Base-by-base conservation (phyloP, 2,888 invertebrate species). In the Xestia sexstrigata region DNA sequence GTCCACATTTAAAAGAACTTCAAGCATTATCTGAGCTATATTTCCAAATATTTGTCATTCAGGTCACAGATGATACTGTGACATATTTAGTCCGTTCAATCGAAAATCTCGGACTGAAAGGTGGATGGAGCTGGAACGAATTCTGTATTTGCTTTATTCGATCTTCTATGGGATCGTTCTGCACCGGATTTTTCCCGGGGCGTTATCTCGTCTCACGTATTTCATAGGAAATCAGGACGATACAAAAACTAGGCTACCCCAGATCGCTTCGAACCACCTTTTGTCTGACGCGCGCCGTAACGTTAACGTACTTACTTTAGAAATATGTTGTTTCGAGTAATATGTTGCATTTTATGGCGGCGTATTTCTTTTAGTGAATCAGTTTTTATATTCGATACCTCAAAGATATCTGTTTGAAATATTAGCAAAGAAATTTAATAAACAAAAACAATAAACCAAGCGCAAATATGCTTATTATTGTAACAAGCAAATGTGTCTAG, bases 221-320 rank as follows among this genome's bases (percentile, higher is more conserved):
- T 83, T 83, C 81, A 83, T 83, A 85, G 82, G 70, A 85, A 85
- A 81, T 76, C 82, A n/a, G 85, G 68, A 70, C 67, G 77, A 85
- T 83, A 85, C 81, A 85, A 85, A 81, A 85, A 81, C 76, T 76
- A 35, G 70, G 63, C 75, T 76, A n/a, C 71, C 39, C 69, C n/a
- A 62, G 60, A 71, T 62, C 52, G 62, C 63, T 60, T n/a, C 72
- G 63, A 68, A 70, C 17, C 72, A 73, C 63, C 70, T 73, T 70
- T 81, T 85, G 81, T 76, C 39, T 68, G 70, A 58, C 23, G 66
- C 13, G 1, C 5, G 15, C 62, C 72, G 55, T 69, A 47, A 84
- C 20, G 52, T 26, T 62, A 49, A 71, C 62, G 47, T 70, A 23
- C 9, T 79, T 70, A 23, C 9, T 79, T 75, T 60, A 17, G 11